Evolutionary conservation across 2,888 invertebrate species (phyloP).

Genomic region (Melieria omissa): DNA sequence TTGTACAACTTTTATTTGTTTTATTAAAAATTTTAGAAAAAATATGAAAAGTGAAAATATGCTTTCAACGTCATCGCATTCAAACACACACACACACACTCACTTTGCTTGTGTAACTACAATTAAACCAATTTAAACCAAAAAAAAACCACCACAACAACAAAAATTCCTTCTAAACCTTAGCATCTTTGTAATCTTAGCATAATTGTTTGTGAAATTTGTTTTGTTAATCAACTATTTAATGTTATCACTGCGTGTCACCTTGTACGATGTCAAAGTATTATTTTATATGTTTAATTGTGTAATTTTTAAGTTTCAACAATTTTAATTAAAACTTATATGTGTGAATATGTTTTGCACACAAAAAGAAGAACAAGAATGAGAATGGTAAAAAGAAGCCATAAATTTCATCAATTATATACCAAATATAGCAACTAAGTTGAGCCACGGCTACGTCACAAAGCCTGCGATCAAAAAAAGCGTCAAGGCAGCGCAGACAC

Average conservation of each 20-base stretch:
- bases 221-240: not conserved
- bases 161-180: not conserved
- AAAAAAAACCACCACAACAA: not conserved
- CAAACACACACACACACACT: not conserved
- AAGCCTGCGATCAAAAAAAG: too few species aligned
- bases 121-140: too few species aligned
- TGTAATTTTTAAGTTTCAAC: not conserved
- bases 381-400: not conserved
- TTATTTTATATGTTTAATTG: not conserved
- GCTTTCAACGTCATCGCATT: constrained; percentile 2
- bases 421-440: too few species aligned
- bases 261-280: not conserved
- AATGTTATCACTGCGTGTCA: not conserved
- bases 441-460: too few species aligned
- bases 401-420: not conserved
- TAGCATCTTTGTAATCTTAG: not conserved
- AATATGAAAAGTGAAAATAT: too few species aligned
- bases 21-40: too few species aligned
- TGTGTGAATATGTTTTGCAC: too few species aligned
- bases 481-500: too few species aligned
- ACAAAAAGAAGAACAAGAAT: too few species aligned
- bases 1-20: too few species aligned
- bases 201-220: not conserved
- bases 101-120: too few species aligned
- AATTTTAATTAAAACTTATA: too few species aligned